A percentile compares a stretch with the other conserved stretches of the same genome.
Evolutionary conservation across 92 coral and sea anemone genomes (phyloP).

Genomic region (Paragorgia papillata): DNA sequence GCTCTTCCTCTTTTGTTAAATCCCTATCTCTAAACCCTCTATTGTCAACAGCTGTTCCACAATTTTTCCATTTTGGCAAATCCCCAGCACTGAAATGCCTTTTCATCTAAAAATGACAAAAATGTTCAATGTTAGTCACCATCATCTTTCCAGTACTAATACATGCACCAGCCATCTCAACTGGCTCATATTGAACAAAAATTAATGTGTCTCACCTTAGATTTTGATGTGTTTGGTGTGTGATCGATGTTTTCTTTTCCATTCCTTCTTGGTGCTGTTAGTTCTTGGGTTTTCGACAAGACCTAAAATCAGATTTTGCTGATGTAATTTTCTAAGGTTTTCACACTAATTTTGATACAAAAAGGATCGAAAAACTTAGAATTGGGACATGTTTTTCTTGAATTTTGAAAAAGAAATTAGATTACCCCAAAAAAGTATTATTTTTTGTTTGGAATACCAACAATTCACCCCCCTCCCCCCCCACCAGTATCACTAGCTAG

Average conservation of each 20-base stretch:
- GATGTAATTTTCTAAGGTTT: no score
- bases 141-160: not conserved
- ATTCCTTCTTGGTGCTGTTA: constrained; percentile 39
- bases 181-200: not conserved
- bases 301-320: constrained; percentile 50
- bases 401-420: no score
- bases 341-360: no score
- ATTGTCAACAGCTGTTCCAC: not conserved
- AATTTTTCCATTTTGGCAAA: constrained; percentile 50
- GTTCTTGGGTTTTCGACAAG: constrained; percentile 54
- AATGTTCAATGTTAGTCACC: no score
- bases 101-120: constrained; percentile 32
- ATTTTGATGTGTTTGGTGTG: not conserved
- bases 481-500: no score
- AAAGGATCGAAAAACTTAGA: no score
- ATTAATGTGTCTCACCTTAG: not conserved
- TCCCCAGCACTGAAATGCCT: constrained; percentile 49
- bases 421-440: no score
- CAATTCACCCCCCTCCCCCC: no score
- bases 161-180: not conserved
- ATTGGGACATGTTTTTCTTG: no score
- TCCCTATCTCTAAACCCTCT: not conserved
- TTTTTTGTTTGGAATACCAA: no score
- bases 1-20: constrained; percentile 28
- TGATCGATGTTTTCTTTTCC: constrained; percentile 44